These are phyloP conservation scores for Heliornis fulica DNA, from an alignment of 2,113 vertebrate genomes.

Conservation along the genomic window DNA sequence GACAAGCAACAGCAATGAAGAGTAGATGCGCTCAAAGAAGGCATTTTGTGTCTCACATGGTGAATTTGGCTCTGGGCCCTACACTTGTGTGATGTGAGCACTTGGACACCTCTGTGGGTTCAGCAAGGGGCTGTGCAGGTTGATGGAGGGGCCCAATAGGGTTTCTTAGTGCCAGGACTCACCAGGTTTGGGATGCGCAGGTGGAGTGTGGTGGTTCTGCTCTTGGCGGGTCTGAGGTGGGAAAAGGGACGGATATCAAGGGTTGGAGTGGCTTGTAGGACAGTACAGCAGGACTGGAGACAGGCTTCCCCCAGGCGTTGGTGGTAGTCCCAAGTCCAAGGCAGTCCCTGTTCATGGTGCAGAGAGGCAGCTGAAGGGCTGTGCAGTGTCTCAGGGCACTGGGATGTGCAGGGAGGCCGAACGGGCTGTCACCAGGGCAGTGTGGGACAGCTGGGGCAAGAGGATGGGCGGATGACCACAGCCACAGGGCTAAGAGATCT, in stretches of 20 bases:
- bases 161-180: background rate
- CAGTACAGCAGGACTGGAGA: background rate
- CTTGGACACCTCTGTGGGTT: background rate
- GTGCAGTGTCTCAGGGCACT: background rate
- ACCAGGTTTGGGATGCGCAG: background rate
- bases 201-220: background rate
- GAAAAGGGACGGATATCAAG: background rate
- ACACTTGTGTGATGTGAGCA: fast-evolving
- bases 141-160: background rate
- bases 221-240: background rate
- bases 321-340: background rate
- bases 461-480: fast-evolving
- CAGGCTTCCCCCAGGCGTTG: fast-evolving
- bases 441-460: background rate
- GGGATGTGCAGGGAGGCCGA: background rate
- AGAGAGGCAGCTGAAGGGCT: background rate
- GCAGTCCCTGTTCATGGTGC: background rate
- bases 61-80: background rate
- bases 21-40: background rate
- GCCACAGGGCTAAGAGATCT: background rate
- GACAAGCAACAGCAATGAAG: background rate
- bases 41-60: background rate
- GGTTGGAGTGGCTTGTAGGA: background rate
- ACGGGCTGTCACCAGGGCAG: background rate
- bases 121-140: background rate